Evolutionary conservation across 2,888 invertebrate species (phyloP).

Genomic region (Cacoxenus indagator): DNA sequence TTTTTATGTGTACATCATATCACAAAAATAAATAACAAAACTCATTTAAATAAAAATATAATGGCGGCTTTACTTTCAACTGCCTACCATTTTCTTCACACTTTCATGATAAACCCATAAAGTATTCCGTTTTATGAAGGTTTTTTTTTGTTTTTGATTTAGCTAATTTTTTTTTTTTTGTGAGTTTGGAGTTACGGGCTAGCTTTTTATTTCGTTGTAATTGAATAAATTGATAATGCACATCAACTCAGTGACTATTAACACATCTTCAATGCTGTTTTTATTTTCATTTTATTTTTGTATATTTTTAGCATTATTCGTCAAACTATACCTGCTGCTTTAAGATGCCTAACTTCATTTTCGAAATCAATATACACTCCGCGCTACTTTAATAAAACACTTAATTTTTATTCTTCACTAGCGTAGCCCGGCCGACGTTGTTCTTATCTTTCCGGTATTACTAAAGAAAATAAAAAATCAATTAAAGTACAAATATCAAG

Average conservation of each 20-base stretch:
- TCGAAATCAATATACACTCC: not conserved
- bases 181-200: too few species aligned
- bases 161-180: conserved; percentile 24
- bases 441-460: too few species aligned
- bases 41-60: conserved; percentile 28
- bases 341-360: conserved; percentile 12
- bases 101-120: conserved; percentile 54
- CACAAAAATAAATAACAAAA: conserved; percentile 43
- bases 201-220: too few species aligned
- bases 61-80: conserved; percentile 43
- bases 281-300: not conserved
- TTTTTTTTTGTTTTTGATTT: not conserved
- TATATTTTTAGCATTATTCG: too few species aligned
- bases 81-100: conserved; percentile 54
- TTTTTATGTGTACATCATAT: not conserved
- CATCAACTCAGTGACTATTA: conserved; percentile 48
- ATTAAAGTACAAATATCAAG: too few species aligned
- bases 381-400: not conserved
- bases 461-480: too few species aligned
- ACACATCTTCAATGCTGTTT: conserved; percentile 52
- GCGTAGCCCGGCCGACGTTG: too few species aligned
- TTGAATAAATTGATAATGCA: conserved; percentile 48
- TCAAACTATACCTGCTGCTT: too few species aligned
- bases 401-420: too few species aligned
- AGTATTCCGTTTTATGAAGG: conserved; percentile 24